Evolutionary conservation across 2,797 vertebrate species (phyloP).

Genomic region (Valencia hispanica): DNA sequence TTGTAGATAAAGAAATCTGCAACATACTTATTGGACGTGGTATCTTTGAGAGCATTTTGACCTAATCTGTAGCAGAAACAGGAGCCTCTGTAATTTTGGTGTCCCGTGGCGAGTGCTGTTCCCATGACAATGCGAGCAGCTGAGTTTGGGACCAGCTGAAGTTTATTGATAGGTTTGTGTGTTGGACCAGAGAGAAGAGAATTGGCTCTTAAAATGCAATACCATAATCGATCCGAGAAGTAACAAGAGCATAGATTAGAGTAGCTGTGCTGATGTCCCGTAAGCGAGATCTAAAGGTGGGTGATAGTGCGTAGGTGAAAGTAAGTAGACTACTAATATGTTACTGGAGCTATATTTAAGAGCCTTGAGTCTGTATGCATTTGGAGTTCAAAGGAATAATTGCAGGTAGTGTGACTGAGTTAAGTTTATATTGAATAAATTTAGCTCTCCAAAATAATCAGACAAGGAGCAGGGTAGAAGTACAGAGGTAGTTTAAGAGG

Average conservation of each 20-base stretch:
- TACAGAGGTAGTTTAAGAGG: neutral
- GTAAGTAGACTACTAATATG: neutral
- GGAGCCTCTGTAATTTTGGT: neutral
- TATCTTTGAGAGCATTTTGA: neutral
- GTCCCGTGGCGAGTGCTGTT: neutral
- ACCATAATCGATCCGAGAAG: neutral
- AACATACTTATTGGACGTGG: neutral
- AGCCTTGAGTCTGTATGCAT: neutral
- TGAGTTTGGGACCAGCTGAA: constrained; percentile 2
- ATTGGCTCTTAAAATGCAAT: constrained; percentile 8
- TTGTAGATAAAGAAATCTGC: neutral
- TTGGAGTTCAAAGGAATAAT: neutral
- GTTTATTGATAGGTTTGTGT: constrained; percentile 3
- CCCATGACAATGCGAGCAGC: neutral
- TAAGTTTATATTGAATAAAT: neutral
- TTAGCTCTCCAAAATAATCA: neutral
- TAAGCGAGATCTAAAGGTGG: neutral
- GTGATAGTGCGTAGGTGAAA: neutral
- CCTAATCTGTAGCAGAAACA: neutral
- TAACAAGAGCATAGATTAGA: constrained; percentile 6
- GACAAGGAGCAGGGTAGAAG: neutral
- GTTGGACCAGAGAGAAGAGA: constrained; percentile 3
- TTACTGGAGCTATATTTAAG: too few relatives aligned
- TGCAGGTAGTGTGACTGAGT: neutral
- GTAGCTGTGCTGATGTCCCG: constrained; percentile 4